Base-by-base conservation (phyloP, 1,140 invertebrate genomes). In the Asbolus verrucosus region DNA sequence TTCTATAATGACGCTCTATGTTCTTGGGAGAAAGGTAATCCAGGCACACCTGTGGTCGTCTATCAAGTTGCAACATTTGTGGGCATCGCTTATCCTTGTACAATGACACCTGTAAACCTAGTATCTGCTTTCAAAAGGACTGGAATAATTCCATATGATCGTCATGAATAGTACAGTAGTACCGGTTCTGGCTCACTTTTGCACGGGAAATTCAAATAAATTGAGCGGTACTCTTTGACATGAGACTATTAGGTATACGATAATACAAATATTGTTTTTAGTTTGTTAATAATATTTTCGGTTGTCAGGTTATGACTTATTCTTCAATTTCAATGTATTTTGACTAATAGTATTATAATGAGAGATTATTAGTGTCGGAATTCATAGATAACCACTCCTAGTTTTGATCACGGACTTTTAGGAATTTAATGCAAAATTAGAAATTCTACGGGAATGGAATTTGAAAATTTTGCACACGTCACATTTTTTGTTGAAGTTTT, bases 351-450 rank as follows among this genome's bases (percentile, higher is more conserved):
- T 76, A 74, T 62, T 8, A 78, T 67, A 19, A 75, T 18, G 67
- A 76, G 38, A 68, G 75, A 76, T 27, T 33, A 69, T 76, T 81
- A 75, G 73, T 73, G 75, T 73, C 81, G 74, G 73, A 79, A 75
- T 63, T 80, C 69, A 62, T 77, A 77, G 30, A 79, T 66, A 73
- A 81, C 78, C 18, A 63, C 46, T 1, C 77, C 78, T 31, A 81
- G 50, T 69, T 81, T 81, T 31, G 75, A 67, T 74, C 74, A 82
- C 13, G 77, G 69, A 11, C 65, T 39, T 11, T 72, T 38, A 46
- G 76, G 72, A 31, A 81, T 68, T 62, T 76, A 73, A 70, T 78
- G 79, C 4, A 75, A 60, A 13, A 77, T 75, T 9, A 82, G 33
- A 11, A 73, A 54, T 73, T 79, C 75, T 38, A 18, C 43, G 33